Base-by-base conservation (phyloP, 1,140 invertebrate species). In the Drosophila kurseongensis region DNA sequence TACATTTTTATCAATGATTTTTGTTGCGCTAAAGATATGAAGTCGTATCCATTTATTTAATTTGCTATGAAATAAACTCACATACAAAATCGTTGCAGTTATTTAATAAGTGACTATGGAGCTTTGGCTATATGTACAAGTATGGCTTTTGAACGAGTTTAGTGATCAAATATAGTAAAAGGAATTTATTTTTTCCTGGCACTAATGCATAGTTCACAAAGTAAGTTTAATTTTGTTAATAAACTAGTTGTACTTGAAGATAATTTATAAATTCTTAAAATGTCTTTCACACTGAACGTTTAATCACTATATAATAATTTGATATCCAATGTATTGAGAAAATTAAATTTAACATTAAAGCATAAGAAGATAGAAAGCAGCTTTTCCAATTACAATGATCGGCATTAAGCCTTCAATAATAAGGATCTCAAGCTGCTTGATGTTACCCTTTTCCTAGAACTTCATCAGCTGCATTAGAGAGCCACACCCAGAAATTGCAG, bases 401-500 rank as follows among this genome's bases (percentile, higher is more conserved):
- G 5, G 5, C 8, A 44, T 27, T 14, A 42, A 57, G n/a, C 38
- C 36, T 10, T 56, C 13, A 0, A 18, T 36, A 32, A 13, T 29
- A 41, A 16, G 27, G 40, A 29, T 29, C 55, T 13, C 0, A 9
- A 13, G 27, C 27, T 32, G 7, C 2, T 4, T 27, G 10, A n/a
- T 16, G 18, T 27, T 16, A 68, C 35, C 48, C 35, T 48, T 68
- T 55, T 29, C 55, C 40, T 40, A 10, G 10, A 29, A 23, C 35
- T 50, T 42, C 7, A 42, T 50, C 29, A 40, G 16, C 44, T 42
- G 55, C 44, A 59, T 60, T 44, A 23, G 36, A 32, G n/a, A 18
- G 32, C 16, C 59, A 71, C 61, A 36, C 48, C 48, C 58, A 18
- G n/a, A 47, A 44, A 42, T 23, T 44, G 42, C 32, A 67, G 62